Percentiles rank a stretch among this genome's conserved stretches.
Evolutionary conservation across 2,797 vertebrate genomes (phyloP).

Genomic region (Sebastes umbrosus): DNA sequence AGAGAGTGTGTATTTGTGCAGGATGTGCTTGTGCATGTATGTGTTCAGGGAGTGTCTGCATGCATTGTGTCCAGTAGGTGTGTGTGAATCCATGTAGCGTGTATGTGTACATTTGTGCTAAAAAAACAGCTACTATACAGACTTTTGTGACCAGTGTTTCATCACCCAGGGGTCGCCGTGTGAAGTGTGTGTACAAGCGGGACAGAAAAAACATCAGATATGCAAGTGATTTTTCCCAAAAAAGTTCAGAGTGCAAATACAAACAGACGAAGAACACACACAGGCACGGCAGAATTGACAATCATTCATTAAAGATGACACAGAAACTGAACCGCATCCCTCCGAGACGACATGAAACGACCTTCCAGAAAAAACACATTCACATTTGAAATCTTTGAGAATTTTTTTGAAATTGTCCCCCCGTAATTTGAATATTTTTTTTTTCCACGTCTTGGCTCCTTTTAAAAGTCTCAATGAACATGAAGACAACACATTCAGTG

Average conservation of each 20-base stretch:
- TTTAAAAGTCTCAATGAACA: slow-evolving; percentile 20
- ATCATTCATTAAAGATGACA: slow-evolving; percentile 77
- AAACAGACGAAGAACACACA: slow-evolving; percentile 74
- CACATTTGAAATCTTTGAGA: slow-evolving; percentile 61
- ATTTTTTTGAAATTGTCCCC: slow-evolving; percentile 17
- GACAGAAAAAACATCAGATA: slow-evolving; percentile 65
- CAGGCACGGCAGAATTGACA: slow-evolving; percentile 79
- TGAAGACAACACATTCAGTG: slow-evolving; percentile 18
- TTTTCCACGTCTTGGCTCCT: slow-evolving; percentile 7
- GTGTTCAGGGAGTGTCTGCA: background rate
- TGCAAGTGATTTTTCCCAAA: slow-evolving; percentile 52
- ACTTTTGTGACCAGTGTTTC: slow-evolving; percentile 58
- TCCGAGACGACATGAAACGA: slow-evolving; percentile 62
- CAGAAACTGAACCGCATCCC: slow-evolving; percentile 59
- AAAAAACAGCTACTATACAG: slow-evolving; percentile 71
- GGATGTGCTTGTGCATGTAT: slow-evolving; percentile 25
- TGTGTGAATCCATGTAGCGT: slow-evolving; percentile 7
- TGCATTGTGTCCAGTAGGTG: background rate
- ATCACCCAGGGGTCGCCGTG: slow-evolving; percentile 23
- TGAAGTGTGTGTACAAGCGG: slow-evolving; percentile 48
- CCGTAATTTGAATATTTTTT: slow-evolving; percentile 1
- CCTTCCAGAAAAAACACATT: slow-evolving; percentile 57
- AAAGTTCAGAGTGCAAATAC: slow-evolving; percentile 79
- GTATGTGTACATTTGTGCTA: slow-evolving; percentile 47
- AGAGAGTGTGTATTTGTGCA: background rate